These are phyloP conservation scores for Equus przewalskii DNA, from an alignment of 2,113 vertebrate species.

Conservation along the genomic window DNA sequence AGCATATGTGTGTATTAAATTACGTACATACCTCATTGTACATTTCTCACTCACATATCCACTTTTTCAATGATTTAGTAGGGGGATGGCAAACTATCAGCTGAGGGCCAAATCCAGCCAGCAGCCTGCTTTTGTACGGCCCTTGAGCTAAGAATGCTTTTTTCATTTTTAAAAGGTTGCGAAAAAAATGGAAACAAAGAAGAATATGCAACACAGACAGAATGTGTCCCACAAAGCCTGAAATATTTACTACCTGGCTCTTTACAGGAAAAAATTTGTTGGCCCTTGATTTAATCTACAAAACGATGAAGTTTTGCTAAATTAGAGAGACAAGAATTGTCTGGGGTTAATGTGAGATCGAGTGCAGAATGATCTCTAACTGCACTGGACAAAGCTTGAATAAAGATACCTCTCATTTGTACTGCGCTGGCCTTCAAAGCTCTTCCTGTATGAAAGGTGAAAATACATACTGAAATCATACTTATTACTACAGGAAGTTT, in stretches of 20 bases:
- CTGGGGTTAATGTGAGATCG: background rate
- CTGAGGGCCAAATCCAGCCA: background rate
- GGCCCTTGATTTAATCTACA: conserved; percentile 33
- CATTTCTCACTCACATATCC: background rate
- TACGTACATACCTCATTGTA: background rate
- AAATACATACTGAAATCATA: background rate
- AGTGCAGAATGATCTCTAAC: background rate
- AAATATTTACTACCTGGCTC: conserved; percentile 33
- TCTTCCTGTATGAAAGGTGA: conserved; percentile 11
- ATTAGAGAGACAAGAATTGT: background rate
- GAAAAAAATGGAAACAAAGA: conserved; percentile 42
- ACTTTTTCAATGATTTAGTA: background rate
- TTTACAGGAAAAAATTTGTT: background rate
- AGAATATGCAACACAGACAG: background rate
- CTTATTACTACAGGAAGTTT: background rate
- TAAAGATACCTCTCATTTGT: conserved; percentile 43
- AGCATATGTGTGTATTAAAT: background rate
- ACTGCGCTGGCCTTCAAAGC: background rate
- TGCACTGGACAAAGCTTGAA: background rate
- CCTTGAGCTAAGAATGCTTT: conserved; percentile 2
- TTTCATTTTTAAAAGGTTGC: background rate
- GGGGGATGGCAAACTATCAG: background rate
- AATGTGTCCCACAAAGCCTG: conserved; percentile 9
- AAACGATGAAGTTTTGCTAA: conserved; percentile 39
- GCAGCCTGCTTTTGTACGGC: background rate